Percentiles rank a stretch among this genome's conserved stretches.
These are phyloP conservation scores for Campylorhamphus procurvoides DNA, from an alignment of 2,113 vertebrate species.

Conservation along the genomic window DNA sequence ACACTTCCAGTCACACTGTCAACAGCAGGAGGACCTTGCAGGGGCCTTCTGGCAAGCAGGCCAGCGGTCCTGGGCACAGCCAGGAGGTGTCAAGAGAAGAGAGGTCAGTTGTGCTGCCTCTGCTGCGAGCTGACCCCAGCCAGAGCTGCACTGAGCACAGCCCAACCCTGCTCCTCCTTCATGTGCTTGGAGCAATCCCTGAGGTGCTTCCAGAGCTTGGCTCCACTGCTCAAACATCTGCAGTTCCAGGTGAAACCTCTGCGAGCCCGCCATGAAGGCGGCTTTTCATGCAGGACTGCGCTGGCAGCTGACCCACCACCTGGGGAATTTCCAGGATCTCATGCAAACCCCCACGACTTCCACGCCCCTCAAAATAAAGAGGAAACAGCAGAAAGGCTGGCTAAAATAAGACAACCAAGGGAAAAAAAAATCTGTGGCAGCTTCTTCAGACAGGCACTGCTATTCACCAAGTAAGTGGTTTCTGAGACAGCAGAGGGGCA, in stretches of 20 bases:
- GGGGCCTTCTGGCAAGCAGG: neutral
- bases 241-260: slow-evolving; percentile 7
- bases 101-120: neutral
- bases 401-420: neutral
- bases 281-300: neutral
- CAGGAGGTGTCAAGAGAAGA: neutral
- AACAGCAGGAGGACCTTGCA: neutral
- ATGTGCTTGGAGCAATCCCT: neutral
- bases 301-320: slow-evolving; percentile 2
- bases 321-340: slow-evolving; percentile 12
- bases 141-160: neutral
- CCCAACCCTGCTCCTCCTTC: neutral
- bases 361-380: neutral
- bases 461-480: neutral
- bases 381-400: neutral
- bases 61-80: neutral
- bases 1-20: rapidly evolving
- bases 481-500: neutral
- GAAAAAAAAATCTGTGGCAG: neutral
- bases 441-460: neutral
- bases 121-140: neutral
- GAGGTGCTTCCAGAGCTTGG: neutral
- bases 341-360: neutral
- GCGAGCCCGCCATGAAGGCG: neutral
- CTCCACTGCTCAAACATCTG: slow-evolving; percentile 24